phyloP scores from a whole-genome alignment of 2,888 invertebrate species.

The Calliopum simillimum region DNA sequence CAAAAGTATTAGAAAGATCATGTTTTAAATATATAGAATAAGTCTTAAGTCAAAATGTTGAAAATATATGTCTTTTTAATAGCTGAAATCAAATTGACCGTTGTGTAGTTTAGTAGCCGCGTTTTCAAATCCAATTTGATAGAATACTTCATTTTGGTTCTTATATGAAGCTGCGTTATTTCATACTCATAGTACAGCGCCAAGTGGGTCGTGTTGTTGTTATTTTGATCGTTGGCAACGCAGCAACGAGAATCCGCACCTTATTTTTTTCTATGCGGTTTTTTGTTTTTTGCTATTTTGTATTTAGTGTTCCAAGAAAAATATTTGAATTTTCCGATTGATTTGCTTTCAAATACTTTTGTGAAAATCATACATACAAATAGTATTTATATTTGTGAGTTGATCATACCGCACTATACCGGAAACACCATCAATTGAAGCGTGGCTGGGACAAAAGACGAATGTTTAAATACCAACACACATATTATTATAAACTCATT shows the following conservation, averaged over 20 bases:
- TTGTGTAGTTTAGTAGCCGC: no score
- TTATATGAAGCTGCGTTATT: background rate
- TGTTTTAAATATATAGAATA: no score
- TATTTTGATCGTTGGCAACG: background rate
- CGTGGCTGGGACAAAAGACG: background rate
- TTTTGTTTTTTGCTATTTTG: background rate
- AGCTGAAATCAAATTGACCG: no score
- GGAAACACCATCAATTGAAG: slow-evolving; percentile 53
- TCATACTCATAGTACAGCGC: background rate
- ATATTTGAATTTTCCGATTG: slow-evolving; percentile 54
- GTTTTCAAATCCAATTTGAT: no score
- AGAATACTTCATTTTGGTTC: background rate
- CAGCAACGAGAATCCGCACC: slow-evolving; percentile 47
- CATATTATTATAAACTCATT: no score
- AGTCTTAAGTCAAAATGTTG: no score
- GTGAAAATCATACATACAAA: slow-evolving; percentile 22
- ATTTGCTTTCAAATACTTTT: slow-evolving; percentile 54
- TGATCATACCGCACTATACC: slow-evolving; percentile 43
- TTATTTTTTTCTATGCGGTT: slow-evolving; percentile 18
- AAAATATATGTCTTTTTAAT: no score
- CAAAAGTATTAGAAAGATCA: no score
- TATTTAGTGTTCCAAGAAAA: background rate
- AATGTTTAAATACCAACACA: no score
- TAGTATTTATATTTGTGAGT: background rate
- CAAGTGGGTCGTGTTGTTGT: background rate